These are phyloP conservation scores for Lerista edwardsae DNA, from an alignment of 2,797 vertebrate species.

Conservation along the genomic window DNA sequence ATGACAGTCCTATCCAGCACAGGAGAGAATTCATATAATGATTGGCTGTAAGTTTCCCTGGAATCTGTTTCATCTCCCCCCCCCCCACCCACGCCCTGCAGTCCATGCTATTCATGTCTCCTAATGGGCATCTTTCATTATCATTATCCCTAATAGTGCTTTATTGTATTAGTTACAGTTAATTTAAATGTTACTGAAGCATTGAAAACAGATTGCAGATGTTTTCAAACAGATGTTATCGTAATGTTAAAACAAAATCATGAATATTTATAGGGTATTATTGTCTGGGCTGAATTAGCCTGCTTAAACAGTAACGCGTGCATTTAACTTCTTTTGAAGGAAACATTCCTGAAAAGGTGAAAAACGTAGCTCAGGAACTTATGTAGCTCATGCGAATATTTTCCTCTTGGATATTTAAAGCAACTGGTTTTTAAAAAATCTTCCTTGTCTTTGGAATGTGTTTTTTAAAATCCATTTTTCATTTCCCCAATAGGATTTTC, in stretches of 20 bases:
- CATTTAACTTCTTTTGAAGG: constrained; percentile 68
- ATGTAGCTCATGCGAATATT: constrained; percentile 67
- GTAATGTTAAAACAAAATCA: constrained; percentile 86
- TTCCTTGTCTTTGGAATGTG: too few relatives aligned
- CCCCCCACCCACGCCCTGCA: constrained; percentile 30
- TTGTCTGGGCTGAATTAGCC: constrained; percentile 83
- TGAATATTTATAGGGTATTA: constrained; percentile 95
- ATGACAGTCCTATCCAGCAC: constrained; percentile 39
- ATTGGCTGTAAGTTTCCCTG: constrained; percentile 57
- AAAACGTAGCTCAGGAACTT: constrained; percentile 63
- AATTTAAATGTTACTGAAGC: constrained; percentile 84
- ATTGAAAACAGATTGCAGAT: constrained; percentile 94
- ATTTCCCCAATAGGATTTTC: too few relatives aligned
- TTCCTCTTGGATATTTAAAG: not conserved
- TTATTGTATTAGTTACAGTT: constrained; percentile 86
- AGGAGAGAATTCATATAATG: constrained; percentile 23
- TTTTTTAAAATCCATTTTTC: too few relatives aligned
- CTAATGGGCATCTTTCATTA: constrained; percentile 80
- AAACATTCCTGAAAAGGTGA: constrained; percentile 69
- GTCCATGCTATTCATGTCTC: constrained; percentile 65
- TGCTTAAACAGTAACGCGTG: constrained; percentile 69
- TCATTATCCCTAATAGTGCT: constrained; percentile 83
- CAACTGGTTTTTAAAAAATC: too few relatives aligned
- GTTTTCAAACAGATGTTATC: constrained; percentile 96
- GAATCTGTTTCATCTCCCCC: constrained; percentile 23